Percentiles rank a stretch among this genome's conserved stretches.
Conservation (phyloP, 1,140 invertebrate genomes). For the Trinorchestia longiramus region DNA sequence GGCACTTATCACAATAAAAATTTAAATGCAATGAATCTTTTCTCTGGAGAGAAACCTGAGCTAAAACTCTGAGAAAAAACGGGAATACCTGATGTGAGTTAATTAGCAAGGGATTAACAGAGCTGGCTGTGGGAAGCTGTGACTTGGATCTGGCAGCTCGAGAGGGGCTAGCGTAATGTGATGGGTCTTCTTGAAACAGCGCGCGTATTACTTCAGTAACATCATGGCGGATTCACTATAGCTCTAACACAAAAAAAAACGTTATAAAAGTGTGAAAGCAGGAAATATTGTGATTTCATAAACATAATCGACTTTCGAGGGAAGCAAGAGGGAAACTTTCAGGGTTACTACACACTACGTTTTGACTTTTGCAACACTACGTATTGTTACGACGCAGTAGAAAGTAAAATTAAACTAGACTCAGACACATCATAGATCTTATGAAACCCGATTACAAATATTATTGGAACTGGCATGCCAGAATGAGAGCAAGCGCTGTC, state of each 20-base stretch:
- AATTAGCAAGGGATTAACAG: conserved; percentile 26
- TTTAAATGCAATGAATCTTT: not conserved
- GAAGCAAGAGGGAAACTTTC: no score
- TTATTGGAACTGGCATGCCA: no score
- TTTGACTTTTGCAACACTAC: no score
- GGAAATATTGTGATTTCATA: no score
- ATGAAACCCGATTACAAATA: no score
- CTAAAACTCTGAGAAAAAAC: not conserved
- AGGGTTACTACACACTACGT: no score
- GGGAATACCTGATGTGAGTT: conserved; percentile 9
- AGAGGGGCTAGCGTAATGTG: not conserved
- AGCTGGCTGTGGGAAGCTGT: not conserved
- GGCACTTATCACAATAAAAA: not conserved
- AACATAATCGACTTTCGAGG: no score
- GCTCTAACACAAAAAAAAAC: not conserved
- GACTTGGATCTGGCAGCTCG: not conserved
- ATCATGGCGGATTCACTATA: not conserved
- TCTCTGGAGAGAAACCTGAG: not conserved
- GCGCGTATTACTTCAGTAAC: not conserved
- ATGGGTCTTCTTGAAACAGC: not conserved
- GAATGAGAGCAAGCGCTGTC: no score
- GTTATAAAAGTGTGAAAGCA: no score
- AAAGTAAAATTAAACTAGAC: no score
- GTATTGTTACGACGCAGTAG: no score
- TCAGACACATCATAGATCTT: no score